Evolutionary conservation across 1,140 invertebrate species (phyloP).

Genomic region (Brachystomella parvula): DNA sequence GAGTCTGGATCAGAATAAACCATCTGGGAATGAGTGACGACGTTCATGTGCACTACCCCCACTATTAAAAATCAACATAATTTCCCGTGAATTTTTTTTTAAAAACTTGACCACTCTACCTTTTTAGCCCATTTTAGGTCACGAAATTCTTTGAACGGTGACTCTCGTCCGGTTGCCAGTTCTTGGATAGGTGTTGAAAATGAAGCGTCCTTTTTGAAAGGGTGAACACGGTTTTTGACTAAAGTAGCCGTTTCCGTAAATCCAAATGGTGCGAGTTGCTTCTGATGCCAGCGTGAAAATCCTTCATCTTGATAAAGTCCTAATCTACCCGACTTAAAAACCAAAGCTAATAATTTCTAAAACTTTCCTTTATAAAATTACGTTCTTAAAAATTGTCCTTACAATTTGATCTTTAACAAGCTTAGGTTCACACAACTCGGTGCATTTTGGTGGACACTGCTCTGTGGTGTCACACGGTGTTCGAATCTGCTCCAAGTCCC

Average conservation of each 20-base stretch:
- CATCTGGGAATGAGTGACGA: no score
- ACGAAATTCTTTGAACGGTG: conserved; percentile 1
- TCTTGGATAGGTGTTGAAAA: neutral
- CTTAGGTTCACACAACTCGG: neutral
- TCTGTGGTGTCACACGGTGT: neutral
- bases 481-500: neutral
- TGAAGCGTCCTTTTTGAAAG: conserved; percentile 1
- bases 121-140: no score
- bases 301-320: neutral
- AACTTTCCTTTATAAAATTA: neutral
- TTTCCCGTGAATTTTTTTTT: no score
- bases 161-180: neutral
- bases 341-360: neutral
- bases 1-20: no score
- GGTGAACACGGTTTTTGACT: neutral
- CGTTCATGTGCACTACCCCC: no score
- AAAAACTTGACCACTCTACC: no score
- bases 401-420: neutral
- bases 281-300: conserved; percentile 2
- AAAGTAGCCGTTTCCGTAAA: neutral
- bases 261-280: neutral
- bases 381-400: neutral
- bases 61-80: no score
- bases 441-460: neutral
- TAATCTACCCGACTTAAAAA: neutral